phyloP scores from a whole-genome alignment of 2,888 invertebrate genomes.

The Noctua fimbriata region DNA sequence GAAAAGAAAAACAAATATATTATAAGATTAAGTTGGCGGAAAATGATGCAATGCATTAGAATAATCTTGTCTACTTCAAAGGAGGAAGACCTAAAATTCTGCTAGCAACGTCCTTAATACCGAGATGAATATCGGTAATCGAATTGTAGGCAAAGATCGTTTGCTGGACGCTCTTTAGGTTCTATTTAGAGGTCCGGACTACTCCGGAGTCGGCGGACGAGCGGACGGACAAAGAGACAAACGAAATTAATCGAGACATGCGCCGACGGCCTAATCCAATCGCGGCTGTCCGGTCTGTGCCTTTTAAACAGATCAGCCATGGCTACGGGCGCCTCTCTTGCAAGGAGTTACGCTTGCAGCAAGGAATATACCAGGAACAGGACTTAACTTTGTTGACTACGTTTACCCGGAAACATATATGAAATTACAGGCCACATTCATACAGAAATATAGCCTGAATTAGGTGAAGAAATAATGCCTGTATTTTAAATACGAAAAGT shows the following conservation, averaged over 20 bases:
- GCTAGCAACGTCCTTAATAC: constrained; percentile 27
- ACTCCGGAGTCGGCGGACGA: constrained; percentile 66
- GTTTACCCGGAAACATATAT: constrained; percentile 8
- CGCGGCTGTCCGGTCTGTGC: constrained; percentile 72
- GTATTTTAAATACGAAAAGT: constrained; percentile 25
- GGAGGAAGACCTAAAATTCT: constrained; percentile 22
- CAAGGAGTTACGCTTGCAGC: constrained; percentile 57
- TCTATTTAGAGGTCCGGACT: constrained; percentile 71
- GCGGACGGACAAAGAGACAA: constrained; percentile 85
- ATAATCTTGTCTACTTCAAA: constrained; percentile 1
- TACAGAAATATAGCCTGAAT: background rate
- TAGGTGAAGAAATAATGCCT: background rate
- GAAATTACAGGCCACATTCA: background rate
- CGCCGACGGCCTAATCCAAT: constrained; percentile 86
- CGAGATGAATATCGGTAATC: constrained; percentile 82
- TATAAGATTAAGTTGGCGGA: background rate
- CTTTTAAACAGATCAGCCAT: constrained; percentile 78
- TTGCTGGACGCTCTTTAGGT: constrained; percentile 83
- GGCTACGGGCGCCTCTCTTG: constrained; percentile 61
- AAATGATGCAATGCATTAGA: constrained; percentile 26
- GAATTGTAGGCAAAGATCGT: constrained; percentile 83
- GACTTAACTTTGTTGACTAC: constrained; percentile 36
- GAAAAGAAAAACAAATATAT: constrained; percentile 16
- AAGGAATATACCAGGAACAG: constrained; percentile 35
- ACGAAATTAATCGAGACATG: constrained; percentile 89